Evolutionary conservation across 1,140 invertebrate species (phyloP), one percentile per base, ranked within the genome.

Genomic region (Ptiloglossa arizonensis): DNA sequence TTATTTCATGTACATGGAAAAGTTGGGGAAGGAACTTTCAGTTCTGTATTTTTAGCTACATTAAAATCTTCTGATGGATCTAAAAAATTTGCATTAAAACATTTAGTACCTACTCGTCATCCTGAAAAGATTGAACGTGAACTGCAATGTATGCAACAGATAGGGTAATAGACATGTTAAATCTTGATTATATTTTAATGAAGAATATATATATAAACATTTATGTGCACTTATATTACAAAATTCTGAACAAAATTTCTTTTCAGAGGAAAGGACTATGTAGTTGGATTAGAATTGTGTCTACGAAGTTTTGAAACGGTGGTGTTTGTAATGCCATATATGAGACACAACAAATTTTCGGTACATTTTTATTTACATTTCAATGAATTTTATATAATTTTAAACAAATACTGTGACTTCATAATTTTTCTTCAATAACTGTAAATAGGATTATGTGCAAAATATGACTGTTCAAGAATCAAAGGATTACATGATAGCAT

Each of bases 281-380:
- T 98, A 44, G 96, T 97, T 86, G 96, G 95, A 59, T 93, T 98
- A 66, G 94, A 96, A 83, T 93, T 96, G 63, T 97, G 96, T 89
- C 91, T 98, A 50, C 93, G 97, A 76, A 94, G 96, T 81, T 93
- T 94, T 76, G 96, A 97, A 80, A 96, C 97, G 82, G 95, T 98
- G 75, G 96, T 97, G 48, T 97, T 98, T 92, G 94, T 98, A 48
- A 98, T 98, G 97, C 97, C 97, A 27, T 97, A 96, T 91, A 95
- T 98, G 93, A 94, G 94, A 73, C 97, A 98, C 90, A 94, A 95
- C 73, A 95, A 94, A 88, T 97, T 97, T 92, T 94, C 94, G 86
- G 96, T 97, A 93, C 95, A 94, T 75, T 80, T 17, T 27, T 29
- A 64, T 74, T 54, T 57, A 44, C 41, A 64, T 60, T 56, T 50